phyloP scores from a whole-genome alignment of 2,888 invertebrate species.

The Smittia aterrima region DNA sequence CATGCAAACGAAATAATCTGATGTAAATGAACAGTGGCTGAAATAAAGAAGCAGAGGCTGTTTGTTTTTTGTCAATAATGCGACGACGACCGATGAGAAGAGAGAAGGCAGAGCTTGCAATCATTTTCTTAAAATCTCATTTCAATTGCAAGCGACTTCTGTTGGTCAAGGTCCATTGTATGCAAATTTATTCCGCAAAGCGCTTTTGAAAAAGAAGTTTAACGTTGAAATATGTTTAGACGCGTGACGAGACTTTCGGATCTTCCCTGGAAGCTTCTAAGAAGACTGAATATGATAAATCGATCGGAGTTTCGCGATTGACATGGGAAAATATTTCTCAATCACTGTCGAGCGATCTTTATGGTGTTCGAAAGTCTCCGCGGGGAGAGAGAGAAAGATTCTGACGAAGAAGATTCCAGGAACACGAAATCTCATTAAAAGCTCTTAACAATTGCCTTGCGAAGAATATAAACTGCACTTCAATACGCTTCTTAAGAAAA shows the following conservation, averaged over 20 bases:
- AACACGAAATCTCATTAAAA: neutral
- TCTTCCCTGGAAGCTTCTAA: neutral
- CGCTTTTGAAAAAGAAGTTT: neutral
- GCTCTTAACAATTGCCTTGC: neutral
- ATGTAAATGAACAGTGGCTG: slow-evolving; percentile 9
- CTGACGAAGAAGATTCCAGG: no score
- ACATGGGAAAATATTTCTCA: slow-evolving; percentile 9
- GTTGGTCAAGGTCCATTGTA: slow-evolving; percentile 34
- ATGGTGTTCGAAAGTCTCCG: neutral
- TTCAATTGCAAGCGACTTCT: slow-evolving; percentile 24
- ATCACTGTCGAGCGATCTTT: neutral
- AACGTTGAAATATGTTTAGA: neutral
- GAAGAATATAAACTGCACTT: neutral
- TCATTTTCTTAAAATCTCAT: slow-evolving; percentile 8
- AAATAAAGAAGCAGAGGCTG: neutral
- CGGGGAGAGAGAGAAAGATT: no score
- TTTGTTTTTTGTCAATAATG: slow-evolving; percentile 21
- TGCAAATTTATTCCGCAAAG: slow-evolving; percentile 13
- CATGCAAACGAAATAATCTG: slow-evolving; percentile 14
- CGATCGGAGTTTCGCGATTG: neutral
- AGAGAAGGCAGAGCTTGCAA: neutral
- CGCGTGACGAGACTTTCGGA: no score
- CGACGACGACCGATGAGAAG: neutral
- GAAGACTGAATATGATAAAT: neutral
- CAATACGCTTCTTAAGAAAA: neutral